Conservation (phyloP, 2,797 vertebrate genomes). For the Cyclura pinguis region DNA sequence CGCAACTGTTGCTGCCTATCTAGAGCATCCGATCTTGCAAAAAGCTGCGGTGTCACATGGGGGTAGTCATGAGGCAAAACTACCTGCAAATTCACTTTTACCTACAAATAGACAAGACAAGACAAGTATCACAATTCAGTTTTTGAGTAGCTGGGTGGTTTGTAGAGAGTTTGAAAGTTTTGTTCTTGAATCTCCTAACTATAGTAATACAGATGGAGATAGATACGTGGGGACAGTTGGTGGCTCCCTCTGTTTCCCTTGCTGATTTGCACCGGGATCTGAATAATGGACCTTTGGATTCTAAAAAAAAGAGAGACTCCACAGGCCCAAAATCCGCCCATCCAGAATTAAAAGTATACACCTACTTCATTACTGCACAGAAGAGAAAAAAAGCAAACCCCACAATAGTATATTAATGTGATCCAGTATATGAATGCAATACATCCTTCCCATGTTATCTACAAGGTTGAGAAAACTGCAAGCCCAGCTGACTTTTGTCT, state of each 20-base stretch:
- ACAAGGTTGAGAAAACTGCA: not conserved
- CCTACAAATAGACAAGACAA: slow-evolving; percentile 70
- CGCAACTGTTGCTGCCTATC: slow-evolving; percentile 79
- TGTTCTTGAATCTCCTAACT: not conserved
- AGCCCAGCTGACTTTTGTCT: not conserved
- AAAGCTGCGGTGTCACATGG: slow-evolving; percentile 73
- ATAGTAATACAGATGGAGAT: not conserved
- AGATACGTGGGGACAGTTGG: not conserved
- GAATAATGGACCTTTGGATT: not conserved
- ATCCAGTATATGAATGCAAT: not conserved
- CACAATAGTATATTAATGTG: not conserved
- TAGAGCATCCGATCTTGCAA: slow-evolving; percentile 75
- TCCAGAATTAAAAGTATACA: not conserved
- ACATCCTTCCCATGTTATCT: not conserved
- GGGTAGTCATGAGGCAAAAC: slow-evolving; percentile 80
- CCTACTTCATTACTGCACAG: not conserved
- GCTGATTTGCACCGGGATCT: not conserved
- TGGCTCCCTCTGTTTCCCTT: not conserved
- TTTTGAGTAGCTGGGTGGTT: not conserved
- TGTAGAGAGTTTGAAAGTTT: not conserved
- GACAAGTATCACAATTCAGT: not conserved
- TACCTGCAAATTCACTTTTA: slow-evolving; percentile 80
- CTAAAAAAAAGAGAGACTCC: not conserved
- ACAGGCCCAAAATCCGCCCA: not conserved
- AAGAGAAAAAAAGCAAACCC: not conserved